phyloP scores from a whole-genome alignment of 2,113 vertebrate genomes.

The Deroptyus accipitrinus region DNA sequence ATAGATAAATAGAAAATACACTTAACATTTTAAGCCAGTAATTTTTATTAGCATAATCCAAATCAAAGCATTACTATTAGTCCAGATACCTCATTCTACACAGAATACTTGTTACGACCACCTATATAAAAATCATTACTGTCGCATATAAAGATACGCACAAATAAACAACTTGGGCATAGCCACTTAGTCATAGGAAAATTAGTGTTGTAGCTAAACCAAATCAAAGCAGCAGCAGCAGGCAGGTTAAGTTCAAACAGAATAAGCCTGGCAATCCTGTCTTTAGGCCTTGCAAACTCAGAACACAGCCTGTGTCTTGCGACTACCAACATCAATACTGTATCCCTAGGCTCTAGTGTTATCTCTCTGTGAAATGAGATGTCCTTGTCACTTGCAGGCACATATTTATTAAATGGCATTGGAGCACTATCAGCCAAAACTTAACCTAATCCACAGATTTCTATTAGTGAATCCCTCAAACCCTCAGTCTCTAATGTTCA shows the following conservation, averaged over 20 bases:
- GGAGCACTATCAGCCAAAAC: background rate
- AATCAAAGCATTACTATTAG: background rate
- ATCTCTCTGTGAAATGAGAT: background rate
- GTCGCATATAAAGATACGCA: background rate
- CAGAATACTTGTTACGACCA: background rate
- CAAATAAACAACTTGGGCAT: background rate
- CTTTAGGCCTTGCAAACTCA: background rate
- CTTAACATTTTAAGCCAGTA: background rate
- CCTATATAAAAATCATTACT: background rate
- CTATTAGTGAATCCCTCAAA: background rate
- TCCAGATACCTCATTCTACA: background rate
- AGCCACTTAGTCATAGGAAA: background rate
- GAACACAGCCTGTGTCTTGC: background rate
- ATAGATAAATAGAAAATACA: background rate
- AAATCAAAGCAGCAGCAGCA: background rate
- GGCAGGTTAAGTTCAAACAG: background rate
- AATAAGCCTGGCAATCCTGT: background rate
- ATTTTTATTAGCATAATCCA: background rate
- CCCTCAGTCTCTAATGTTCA: background rate
- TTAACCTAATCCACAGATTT: constrained; percentile 4
- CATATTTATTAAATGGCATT: background rate
- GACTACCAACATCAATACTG: too few relatives aligned
- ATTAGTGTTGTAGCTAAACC: background rate
- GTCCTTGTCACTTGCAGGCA: background rate
- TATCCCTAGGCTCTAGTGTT: background rate